Evolutionary conservation across 2,113 vertebrate species (phyloP).

Genomic region (Stigmatopora argus): DNA sequence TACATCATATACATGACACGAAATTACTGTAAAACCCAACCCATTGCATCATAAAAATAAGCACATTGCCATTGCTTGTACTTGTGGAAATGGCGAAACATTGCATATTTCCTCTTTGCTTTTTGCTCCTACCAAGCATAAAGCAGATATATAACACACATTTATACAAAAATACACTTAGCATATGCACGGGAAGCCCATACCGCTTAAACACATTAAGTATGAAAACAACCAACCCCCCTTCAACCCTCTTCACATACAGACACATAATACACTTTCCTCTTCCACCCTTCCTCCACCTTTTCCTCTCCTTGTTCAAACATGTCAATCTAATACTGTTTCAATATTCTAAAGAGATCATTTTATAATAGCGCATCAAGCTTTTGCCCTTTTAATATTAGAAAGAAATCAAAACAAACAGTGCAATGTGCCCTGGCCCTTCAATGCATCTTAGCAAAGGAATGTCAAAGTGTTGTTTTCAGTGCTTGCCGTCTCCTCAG

Average conservation of each 20-base stretch:
- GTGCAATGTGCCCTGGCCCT: conserved; percentile 8
- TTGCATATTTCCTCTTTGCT: conserved; percentile 12
- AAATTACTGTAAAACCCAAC: conserved; percentile 16
- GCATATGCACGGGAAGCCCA: background rate
- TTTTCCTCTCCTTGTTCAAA: conserved; percentile 21
- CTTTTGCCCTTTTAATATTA: background rate
- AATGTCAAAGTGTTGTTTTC: conserved; percentile 45
- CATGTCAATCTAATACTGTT: background rate
- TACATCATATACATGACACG: background rate
- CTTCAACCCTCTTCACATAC: background rate
- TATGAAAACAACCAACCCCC: background rate
- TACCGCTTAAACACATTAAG: conserved; percentile 15
- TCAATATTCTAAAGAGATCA: background rate
- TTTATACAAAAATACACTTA: background rate
- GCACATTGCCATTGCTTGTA: background rate
- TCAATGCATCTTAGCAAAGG: conserved; percentile 31
- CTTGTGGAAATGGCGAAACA: background rate
- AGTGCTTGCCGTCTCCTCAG: conserved; percentile 38
- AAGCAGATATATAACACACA: background rate
- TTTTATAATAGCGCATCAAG: background rate
- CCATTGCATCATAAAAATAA: conserved; percentile 11
- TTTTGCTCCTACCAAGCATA: background rate
- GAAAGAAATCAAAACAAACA: conserved; percentile 36
- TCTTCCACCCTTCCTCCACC: conserved; percentile 36
- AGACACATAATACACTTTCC: conserved; percentile 13